Evolutionary conservation across 2,113 vertebrate species (phyloP), one percentile per base, ranked within the genome.

Genomic region (Mormyrus lacerda): DNA sequence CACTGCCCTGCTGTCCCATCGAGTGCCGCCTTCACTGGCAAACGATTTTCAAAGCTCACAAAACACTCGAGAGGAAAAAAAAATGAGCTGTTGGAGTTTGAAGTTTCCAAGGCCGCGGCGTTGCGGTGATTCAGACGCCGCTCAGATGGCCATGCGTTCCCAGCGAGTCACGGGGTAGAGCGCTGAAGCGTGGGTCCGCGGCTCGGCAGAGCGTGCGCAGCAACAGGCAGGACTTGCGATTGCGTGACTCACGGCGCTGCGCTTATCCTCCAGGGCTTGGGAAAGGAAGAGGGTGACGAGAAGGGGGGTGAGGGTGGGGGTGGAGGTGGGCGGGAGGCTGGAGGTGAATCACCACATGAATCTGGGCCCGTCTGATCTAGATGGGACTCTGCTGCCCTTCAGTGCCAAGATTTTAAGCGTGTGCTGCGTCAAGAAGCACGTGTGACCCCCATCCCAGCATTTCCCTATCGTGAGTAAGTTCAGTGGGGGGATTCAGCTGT

Each of bases 311-410:
- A 9, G 31, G 47, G 73, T n/a, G n/a, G n/a, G n/a, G n/a, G n/a
- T n/a, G n/a, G n/a, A n/a, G n/a, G n/a, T n/a, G n/a, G n/a, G n/a
- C n/a, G 47, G 65, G 10, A 47, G 21, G 48, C 69, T 27, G 50
- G 5, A 51, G 79, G 35, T 89, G 88, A 89, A n/a, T 89, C 88
- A 84, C 88, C n/a, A 39, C 50, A 55, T 47, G 51, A 27, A 69
- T 9, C 85, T 31, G 15, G 15, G 15, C 50, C 6, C 1, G 73
- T 42, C 73, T 42, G 73, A 79, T 19, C n/a, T 69, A 31, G 3
- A 27, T 17, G 31, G 86, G 86, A 7, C 13, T 58, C 48, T 55
- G 31, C 86, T 15, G 3, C n/a, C 31, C 39, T 21, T 35, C 39
- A 42, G 19, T 24, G 21, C 39, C 35, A 10, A 9, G 8, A 10